Percentiles rank a stretch among this genome's conserved stretches.
These are phyloP conservation scores for Neoitamus cyanurus DNA, from an alignment of 2,888 invertebrate species.

Conservation along the genomic window DNA sequence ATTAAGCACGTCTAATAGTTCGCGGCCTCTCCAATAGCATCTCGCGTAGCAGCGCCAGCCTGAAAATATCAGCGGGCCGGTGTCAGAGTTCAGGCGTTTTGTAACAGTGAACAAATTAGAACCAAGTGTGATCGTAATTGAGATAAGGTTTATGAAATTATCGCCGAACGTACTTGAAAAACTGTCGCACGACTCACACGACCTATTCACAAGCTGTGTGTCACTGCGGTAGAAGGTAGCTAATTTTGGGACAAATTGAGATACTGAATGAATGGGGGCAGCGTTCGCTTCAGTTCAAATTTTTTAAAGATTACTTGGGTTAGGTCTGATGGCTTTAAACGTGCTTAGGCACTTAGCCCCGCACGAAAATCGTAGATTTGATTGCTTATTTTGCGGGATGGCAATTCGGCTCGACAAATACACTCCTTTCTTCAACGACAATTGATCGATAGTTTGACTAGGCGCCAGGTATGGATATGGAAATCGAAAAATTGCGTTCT, in stretches of 20 bases:
- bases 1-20: not conserved
- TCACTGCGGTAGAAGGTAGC: not conserved
- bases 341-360: not conserved
- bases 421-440: not conserved
- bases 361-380: not conserved
- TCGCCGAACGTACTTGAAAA: not conserved
- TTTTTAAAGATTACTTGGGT: not conserved
- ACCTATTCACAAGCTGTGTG: not conserved
- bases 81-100: slow-evolving; percentile 31
- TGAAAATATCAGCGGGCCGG: slow-evolving; percentile 1
- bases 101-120: slow-evolving; percentile 30
- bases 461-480: not conserved
- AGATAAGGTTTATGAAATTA: slow-evolving; percentile 21
- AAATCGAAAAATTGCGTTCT: not conserved
- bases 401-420: not conserved
- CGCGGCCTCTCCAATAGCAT: not conserved
- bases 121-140: slow-evolving; percentile 18
- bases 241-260: not conserved
- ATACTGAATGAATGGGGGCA: not conserved
- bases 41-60: not conserved
- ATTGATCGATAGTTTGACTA: not conserved
- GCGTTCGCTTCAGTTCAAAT: not conserved
- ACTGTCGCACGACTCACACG: not conserved
- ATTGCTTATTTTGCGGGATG: not conserved
- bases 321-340: not conserved